A percentile compares a stretch with the other conserved stretches of the same genome.
These are phyloP conservation scores for Halichoeres trimaculatus DNA, from an alignment of 2,113 vertebrate species.

Conservation along the genomic window DNA sequence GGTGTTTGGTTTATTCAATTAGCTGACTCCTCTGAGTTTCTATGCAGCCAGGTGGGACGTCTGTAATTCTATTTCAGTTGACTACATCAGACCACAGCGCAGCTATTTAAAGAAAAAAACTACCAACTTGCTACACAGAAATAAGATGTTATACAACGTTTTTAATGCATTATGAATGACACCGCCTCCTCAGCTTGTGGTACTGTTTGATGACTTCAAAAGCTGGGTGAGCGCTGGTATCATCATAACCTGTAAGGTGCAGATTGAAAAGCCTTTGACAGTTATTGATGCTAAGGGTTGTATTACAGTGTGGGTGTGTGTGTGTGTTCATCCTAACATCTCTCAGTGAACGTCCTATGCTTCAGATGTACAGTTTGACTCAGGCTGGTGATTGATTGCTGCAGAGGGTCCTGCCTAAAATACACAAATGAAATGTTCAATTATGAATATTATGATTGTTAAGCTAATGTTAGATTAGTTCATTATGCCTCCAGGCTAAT, in stretches of 20 bases:
- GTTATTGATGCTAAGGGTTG: no score
- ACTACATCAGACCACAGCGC: conserved; percentile 26
- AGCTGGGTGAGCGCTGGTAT: background rate
- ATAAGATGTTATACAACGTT: conserved; percentile 7
- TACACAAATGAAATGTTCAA: conserved; percentile 30
- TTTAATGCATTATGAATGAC: conserved; percentile 1
- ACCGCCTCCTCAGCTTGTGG: background rate
- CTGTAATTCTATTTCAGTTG: conserved; percentile 49
- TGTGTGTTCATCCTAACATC: background rate
- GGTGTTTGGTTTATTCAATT: conserved; percentile 73
- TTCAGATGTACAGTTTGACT: conserved; percentile 20
- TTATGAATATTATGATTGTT: conserved; percentile 36
- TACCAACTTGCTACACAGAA: background rate
- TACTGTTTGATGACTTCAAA: background rate
- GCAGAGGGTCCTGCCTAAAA: conserved; percentile 6
- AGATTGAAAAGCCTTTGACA: background rate
- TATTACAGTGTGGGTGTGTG: no score
- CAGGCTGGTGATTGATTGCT: conserved; percentile 37
- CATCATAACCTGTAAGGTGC: background rate
- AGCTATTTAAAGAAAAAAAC: conserved; percentile 5
- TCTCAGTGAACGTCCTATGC: background rate
- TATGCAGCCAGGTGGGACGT: conserved; percentile 62
- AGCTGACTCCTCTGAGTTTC: conserved; percentile 58
- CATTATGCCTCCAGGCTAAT: conserved; percentile 13
- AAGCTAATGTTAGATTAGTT: conserved; percentile 12